These are phyloP conservation scores for Leptopterna dolabrata DNA, from an alignment of 2,888 invertebrate genomes.

Conservation along the genomic window DNA sequence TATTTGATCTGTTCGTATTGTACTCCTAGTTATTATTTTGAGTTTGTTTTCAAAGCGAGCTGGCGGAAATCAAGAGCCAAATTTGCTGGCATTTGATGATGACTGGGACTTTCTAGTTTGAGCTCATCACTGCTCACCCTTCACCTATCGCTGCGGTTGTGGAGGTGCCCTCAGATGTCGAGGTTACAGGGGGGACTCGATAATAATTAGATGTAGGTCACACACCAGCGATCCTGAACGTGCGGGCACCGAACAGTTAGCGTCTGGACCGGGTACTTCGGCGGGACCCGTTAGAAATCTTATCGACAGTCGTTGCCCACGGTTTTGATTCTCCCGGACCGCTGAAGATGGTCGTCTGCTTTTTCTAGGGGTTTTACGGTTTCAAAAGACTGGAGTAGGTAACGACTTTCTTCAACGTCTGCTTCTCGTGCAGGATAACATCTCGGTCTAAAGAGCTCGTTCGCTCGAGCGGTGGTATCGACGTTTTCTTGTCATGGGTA, in stretches of 20 bases:
- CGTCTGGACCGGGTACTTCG: neutral
- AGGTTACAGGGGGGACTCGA: neutral
- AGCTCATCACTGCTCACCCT: neutral
- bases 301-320: neutral
- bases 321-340: neutral
- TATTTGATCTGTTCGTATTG: too few relatives aligned
- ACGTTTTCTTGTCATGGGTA: too few relatives aligned
- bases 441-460: neutral
- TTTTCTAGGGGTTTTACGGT: neutral
- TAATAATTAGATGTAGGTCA: constrained; percentile 5
- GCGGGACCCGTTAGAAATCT: constrained; percentile 5
- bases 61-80: too few relatives aligned
- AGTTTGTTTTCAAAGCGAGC: too few relatives aligned
- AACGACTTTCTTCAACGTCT: too few relatives aligned
- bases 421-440: neutral
- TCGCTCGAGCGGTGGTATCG: neutral
- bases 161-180: neutral
- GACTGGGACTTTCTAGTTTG: too few relatives aligned
- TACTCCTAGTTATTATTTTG: too few relatives aligned
- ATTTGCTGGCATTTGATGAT: too few relatives aligned
- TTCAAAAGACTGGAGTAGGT: too few relatives aligned
- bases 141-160: neutral
- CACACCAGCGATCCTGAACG: neutral
- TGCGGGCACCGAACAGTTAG: constrained; percentile 10
- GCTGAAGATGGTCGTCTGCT: neutral